Conservation (phyloP, 1,140 invertebrate species). For the Drosophila yakuba region DNA sequence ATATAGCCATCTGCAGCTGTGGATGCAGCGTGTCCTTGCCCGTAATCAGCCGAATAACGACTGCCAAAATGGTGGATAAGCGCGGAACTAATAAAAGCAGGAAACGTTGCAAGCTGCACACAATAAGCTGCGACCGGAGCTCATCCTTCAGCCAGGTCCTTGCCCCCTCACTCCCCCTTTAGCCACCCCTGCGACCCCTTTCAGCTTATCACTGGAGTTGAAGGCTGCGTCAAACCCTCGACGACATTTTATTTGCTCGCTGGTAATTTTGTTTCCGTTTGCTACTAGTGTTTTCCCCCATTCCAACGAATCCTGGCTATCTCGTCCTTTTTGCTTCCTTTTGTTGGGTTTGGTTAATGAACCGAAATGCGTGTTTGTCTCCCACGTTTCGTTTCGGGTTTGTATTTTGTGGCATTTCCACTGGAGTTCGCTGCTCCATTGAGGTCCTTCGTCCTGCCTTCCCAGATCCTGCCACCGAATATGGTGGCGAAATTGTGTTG, state of each 20-base stretch:
- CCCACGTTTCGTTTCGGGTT: conserved; percentile 53
- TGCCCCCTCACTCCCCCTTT: conserved; percentile 3
- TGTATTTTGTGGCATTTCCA: conserved; percentile 34
- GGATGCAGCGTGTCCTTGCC: conserved; percentile 56
- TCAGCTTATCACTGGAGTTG: conserved; percentile 62
- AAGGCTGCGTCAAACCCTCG: conserved; percentile 72
- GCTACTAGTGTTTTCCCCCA: conserved; percentile 62
- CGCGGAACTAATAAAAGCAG: conserved; percentile 74
- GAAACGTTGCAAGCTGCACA: conserved; percentile 75
- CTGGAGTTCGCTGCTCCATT: conserved; percentile 36
- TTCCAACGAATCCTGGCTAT: conserved; percentile 4
- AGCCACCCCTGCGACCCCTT: not conserved
- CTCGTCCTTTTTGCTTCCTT: conserved; percentile 22
- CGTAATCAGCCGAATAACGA: conserved; percentile 80
- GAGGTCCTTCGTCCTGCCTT: not conserved
- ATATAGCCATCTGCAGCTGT: conserved; percentile 7
- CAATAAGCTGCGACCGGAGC: conserved; percentile 29
- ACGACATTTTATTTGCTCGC: conserved; percentile 80
- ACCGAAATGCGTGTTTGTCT: conserved; percentile 79
- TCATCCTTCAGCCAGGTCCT: conserved; percentile 43
- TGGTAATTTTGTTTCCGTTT: conserved; percentile 79
- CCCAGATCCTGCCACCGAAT: conserved; percentile 17
- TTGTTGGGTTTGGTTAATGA: conserved; percentile 82
- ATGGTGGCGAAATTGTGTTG: conserved; percentile 65
- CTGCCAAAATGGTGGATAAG: conserved; percentile 76